Evolutionary conservation across 2,113 vertebrate species (phyloP).

Genomic region (Numenius arquata): DNA sequence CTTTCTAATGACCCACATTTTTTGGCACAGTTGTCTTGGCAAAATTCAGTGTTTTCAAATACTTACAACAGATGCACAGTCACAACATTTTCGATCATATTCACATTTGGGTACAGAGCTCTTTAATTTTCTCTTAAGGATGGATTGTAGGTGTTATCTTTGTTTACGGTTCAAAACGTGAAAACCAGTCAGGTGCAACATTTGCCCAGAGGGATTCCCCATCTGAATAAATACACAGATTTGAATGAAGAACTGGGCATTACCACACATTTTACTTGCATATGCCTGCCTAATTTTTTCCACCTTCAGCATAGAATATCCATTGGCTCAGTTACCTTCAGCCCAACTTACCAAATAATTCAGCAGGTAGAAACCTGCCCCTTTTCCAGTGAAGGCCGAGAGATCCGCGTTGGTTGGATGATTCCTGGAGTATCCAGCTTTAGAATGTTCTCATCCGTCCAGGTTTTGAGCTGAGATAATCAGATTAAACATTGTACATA

Average conservation of each 20-base stretch:
- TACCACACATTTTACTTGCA: neutral
- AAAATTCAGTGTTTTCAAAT: neutral
- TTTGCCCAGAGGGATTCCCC: neutral
- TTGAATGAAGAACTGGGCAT: neutral
- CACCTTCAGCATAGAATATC: neutral
- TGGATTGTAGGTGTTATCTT: neutral
- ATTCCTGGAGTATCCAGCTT: neutral
- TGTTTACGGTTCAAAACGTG: neutral
- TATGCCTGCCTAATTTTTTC: neutral
- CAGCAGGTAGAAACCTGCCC: neutral
- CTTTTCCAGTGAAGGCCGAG: neutral
- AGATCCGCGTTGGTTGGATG: neutral
- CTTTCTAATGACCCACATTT: neutral
- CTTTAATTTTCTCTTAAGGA: neutral
- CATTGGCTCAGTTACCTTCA: neutral
- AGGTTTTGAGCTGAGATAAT: neutral
- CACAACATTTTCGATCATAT: neutral
- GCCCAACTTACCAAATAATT: neutral
- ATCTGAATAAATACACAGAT: neutral
- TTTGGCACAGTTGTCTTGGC: neutral
- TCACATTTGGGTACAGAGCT: neutral
- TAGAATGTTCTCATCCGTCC: neutral
- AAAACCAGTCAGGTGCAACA: neutral
- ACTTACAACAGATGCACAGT: neutral
- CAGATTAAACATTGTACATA: neutral